These are phyloP conservation scores for Porites rus DNA, from an alignment of 92 coral and sea anemone species.

Conservation along the genomic window DNA sequence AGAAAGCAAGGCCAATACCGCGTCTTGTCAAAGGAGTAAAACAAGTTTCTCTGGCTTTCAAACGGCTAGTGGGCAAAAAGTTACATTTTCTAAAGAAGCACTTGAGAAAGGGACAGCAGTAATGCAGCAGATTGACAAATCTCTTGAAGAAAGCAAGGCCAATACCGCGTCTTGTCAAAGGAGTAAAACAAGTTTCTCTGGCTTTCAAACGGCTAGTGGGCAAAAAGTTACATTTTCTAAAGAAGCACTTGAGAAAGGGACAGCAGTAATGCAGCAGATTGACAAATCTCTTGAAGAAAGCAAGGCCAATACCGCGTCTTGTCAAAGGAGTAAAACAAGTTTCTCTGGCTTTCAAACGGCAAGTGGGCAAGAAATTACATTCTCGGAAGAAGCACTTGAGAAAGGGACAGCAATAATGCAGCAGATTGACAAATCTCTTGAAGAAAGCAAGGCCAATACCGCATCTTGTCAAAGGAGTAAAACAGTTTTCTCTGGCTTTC, in stretches of 20 bases:
- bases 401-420: constrained; percentile 50
- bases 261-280: constrained; percentile 1
- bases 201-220: constrained; percentile 45
- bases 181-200: background rate
- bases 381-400: constrained; percentile 49
- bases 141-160: background rate
- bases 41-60: constrained; percentile 5
- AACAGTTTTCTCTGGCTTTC: background rate
- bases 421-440: constrained; percentile 10
- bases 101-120: constrained; percentile 42
- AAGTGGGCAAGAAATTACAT: background rate
- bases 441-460: background rate
- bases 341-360: constrained; percentile 15
- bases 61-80: constrained; percentile 59
- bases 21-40: background rate
- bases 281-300: background rate
- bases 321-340: background rate
- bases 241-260: constrained; percentile 52
- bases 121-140: constrained; percentile 2
- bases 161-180: background rate
- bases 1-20: background rate
- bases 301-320: background rate
- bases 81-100: constrained; percentile 56
- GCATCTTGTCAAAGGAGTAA: background rate
- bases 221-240: constrained; percentile 44